Conservation (phyloP, 2,113 vertebrate species). For the Spea bombifrons region DNA sequence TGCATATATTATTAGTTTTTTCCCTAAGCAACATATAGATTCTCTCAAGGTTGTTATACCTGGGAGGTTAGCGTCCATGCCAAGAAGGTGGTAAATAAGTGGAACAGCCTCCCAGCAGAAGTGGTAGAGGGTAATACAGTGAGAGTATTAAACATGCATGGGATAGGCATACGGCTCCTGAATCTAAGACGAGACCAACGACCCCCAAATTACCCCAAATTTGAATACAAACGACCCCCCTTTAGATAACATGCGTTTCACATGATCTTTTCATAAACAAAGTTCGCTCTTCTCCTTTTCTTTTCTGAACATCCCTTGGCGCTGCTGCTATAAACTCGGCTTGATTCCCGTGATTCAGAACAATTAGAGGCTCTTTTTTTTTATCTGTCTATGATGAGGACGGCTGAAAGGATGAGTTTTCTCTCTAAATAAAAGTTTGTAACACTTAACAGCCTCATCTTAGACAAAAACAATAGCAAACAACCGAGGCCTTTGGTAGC, state of each 20-base stretch:
- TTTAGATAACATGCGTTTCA: conserved; percentile 30
- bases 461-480: conserved; percentile 37
- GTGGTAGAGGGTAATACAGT: too few species aligned
- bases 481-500: conserved; percentile 10
- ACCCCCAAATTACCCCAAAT: conserved; percentile 3
- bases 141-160: too few species aligned
- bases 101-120: too few species aligned
- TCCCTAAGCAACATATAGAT: too few species aligned
- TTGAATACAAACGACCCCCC: background rate
- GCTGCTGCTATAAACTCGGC: conserved; percentile 39
- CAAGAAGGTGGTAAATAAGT: too few species aligned
- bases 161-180: too few species aligned
- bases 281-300: conserved; percentile 42
- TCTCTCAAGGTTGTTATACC: too few species aligned
- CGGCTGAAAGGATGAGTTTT: conserved; percentile 53
- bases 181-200: too few species aligned
- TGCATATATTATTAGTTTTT: too few species aligned
- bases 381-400: conserved; percentile 43
- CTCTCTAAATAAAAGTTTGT: conserved; percentile 57
- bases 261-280: conserved; percentile 49
- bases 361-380: conserved; percentile 52
- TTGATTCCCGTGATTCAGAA: conserved; percentile 50
- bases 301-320: conserved; percentile 1
- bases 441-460: conserved; percentile 37
- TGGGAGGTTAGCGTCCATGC: too few species aligned